phyloP scores from a whole-genome alignment of 2,113 vertebrate genomes.

The Tyrannus savana region DNA sequence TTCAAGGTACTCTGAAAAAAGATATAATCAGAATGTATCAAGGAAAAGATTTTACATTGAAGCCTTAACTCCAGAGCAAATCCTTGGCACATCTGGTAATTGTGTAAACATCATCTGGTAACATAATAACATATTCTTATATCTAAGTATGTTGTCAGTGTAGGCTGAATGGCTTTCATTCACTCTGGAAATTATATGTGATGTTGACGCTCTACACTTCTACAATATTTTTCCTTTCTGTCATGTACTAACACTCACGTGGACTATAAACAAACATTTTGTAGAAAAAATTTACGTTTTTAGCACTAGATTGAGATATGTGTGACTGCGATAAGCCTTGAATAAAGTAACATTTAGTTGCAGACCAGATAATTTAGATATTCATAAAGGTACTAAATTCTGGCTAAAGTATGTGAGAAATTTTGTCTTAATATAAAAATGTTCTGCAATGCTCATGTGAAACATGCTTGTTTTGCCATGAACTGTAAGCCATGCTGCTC shows the following conservation, averaged over 20 bases:
- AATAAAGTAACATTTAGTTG: background rate
- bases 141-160: background rate
- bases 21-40: background rate
- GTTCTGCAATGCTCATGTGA: background rate
- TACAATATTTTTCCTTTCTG: background rate
- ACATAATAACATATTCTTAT: background rate
- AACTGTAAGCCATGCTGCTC: background rate
- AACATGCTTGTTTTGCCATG: background rate
- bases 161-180: slow-evolving; percentile 32
- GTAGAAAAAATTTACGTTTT: background rate
- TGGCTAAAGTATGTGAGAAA: background rate
- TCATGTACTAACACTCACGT: background rate
- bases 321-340: background rate
- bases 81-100: slow-evolving; percentile 24
- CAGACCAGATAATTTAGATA: background rate
- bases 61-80: slow-evolving; percentile 27
- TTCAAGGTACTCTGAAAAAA: slow-evolving; percentile 30
- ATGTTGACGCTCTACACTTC: background rate
- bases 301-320: background rate
- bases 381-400: background rate
- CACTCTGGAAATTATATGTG: background rate
- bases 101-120: slow-evolving; percentile 17
- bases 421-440: background rate
- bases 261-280: background rate
- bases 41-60: background rate